Base-by-base conservation (phyloP, 2,797 vertebrate species). In the Sebastes miniatus region DNA sequence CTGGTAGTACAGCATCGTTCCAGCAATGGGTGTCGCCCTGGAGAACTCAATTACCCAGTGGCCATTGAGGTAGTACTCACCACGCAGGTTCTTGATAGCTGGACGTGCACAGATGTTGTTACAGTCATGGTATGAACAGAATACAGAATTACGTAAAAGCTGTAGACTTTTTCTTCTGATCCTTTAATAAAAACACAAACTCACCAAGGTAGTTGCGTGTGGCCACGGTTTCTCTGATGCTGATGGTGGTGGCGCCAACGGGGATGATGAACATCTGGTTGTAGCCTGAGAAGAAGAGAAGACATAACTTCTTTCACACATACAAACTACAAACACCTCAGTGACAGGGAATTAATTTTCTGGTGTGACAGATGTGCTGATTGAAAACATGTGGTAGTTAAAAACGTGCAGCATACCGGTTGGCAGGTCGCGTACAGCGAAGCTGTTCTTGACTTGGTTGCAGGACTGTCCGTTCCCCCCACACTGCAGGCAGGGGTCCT, bases 1-100 rank as follows among this genome's bases (percentile, higher is more conserved):
- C 83, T 98, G 96, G 0, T 99, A 99, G 92, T 97, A 96, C 77
- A 99, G 90, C 80, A 96, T 73, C 0, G 98, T 99, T 89, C 96
- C 96, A 6, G 97, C 98, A 0, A 96, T 89, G 0, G 96, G 93
- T 16, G 97, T 92, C 0, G 96, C 93, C 27, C 87, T 93, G 78
- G 97, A 96, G 29, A 95, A 96, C 86, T 97, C 96, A 1, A 99
- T 97, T 0, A 96, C 97, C 98, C 98, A 99, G n/a, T 97, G 96
- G 29, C 99, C 98, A 0, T 99, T 99, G 92, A 99, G 97, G 86
- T 99, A 99, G 70, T 99, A 99, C 1, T 98, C 96, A 0, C 98
- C 98, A 16, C 39, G 95, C 61, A 97, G 88, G 1, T 97, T 99
- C 95, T 97, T 99, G 79, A 99, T 93, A 27, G 98, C 99, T 99